These are phyloP conservation scores for Montipora efflorescens DNA, from an alignment of 64 coral and sea anemone species.

Conservation along the genomic window DNA sequence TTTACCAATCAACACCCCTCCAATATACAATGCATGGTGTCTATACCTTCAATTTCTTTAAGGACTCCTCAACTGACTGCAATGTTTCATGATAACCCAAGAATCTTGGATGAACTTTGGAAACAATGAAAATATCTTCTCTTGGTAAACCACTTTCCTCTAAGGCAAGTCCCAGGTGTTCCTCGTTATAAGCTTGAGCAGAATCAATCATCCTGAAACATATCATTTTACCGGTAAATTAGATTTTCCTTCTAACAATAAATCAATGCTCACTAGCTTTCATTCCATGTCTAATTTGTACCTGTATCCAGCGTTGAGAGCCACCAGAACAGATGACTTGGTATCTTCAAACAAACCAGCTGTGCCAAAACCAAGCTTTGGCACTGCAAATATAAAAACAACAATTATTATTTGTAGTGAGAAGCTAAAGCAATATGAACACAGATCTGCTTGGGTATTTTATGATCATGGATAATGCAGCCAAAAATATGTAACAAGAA, in stretches of 20 bases:
- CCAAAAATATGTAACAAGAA: too few relatives aligned
- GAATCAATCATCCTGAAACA: constrained; percentile 91
- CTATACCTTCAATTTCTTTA: constrained; percentile 78
- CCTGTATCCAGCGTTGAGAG: constrained; percentile 91
- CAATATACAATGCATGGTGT: too few relatives aligned
- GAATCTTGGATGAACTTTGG: constrained; percentile 91
- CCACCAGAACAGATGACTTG: constrained; percentile 70
- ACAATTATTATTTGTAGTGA: too few relatives aligned
- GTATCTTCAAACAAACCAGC: constrained; percentile 77
- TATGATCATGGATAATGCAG: too few relatives aligned
- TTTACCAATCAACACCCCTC: too few relatives aligned
- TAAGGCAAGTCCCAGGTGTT: constrained; percentile 75
- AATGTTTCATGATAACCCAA: constrained; percentile 84
- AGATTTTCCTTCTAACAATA: too few relatives aligned
- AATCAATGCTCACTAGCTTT: too few relatives aligned
- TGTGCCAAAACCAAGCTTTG: constrained; percentile 91
- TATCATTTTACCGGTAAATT: neutral
- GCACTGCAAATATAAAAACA: constrained; percentile 49
- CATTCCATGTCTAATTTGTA: neutral
- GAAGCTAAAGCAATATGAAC: too few relatives aligned
- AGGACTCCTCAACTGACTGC: constrained; percentile 79
- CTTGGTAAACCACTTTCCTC: constrained; percentile 78
- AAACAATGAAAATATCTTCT: constrained; percentile 88
- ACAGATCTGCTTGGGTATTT: too few relatives aligned
- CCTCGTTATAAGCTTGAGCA: constrained; percentile 90